These are phyloP conservation scores for Melipona quadrifasciata DNA, from an alignment of 1,140 invertebrate species.

Conservation along the genomic window DNA sequence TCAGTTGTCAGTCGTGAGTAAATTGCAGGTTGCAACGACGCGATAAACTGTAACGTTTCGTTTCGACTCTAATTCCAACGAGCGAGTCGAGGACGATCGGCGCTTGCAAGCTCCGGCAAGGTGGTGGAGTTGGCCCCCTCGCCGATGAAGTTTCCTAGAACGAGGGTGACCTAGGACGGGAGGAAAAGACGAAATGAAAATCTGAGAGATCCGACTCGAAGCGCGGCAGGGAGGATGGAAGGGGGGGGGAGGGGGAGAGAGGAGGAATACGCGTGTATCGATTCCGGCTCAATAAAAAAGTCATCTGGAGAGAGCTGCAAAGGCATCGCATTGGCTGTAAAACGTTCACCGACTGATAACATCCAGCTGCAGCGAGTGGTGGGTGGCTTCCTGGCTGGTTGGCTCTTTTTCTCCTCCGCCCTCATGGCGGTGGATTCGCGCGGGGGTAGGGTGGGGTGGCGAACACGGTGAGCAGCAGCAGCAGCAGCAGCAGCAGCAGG, in stretches of 20 bases:
- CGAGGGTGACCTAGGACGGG: neutral
- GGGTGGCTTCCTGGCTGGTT: constrained; percentile 66
- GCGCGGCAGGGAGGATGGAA: neutral
- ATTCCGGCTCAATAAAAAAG: constrained; percentile 67
- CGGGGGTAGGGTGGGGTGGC: neutral
- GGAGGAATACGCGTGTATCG: constrained; percentile 58
- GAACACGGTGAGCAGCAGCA: neutral
- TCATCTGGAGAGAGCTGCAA: constrained; percentile 66
- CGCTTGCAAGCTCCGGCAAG: too few species aligned
- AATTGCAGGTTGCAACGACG: too few species aligned
- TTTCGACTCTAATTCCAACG: too few species aligned
- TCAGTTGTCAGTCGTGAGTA: too few species aligned
- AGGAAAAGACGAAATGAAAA: neutral
- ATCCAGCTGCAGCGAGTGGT: constrained; percentile 67
- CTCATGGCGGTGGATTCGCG: constrained; percentile 32
- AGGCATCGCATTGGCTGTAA: constrained; percentile 69
- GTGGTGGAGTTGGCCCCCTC: too few species aligned
- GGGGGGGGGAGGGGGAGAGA: constrained; percentile 25
- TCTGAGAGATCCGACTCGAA: neutral
- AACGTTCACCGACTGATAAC: constrained; percentile 71
- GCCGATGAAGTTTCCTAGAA: neutral
- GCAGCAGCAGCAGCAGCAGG: too few species aligned
- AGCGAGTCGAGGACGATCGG: too few species aligned
- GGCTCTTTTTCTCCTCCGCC: constrained; percentile 62
- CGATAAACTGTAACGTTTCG: too few species aligned